These are phyloP conservation scores for Idris sp. DNA, from an alignment of 1,140 invertebrate genomes.

Conservation along the genomic window DNA sequence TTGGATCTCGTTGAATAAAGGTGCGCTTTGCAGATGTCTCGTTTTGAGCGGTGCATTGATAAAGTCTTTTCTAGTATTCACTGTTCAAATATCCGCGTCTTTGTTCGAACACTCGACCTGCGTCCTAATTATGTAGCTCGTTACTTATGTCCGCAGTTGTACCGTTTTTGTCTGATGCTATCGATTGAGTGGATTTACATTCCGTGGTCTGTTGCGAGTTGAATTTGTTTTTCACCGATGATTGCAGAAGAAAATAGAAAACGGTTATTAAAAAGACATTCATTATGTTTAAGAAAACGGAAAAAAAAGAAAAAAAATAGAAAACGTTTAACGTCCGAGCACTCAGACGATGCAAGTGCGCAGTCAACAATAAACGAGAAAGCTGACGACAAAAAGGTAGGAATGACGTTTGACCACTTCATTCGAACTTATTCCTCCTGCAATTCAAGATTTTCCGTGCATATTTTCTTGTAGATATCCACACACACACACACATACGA, in stretches of 20 bases:
- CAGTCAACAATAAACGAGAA: conserved; percentile 25
- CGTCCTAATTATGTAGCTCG: conserved; percentile 45
- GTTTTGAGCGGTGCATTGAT: conserved; percentile 33
- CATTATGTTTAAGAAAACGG: conserved; percentile 17
- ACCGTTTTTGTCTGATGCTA: conserved; percentile 27
- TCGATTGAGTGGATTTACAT: conserved; percentile 40
- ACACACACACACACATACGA: no score
- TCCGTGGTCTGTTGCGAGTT: conserved; percentile 3
- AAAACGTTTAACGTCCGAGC: conserved; percentile 9
- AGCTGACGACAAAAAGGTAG: conserved; percentile 23
- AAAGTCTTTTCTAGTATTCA: conserved; percentile 32
- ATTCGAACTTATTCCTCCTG: conserved; percentile 12
- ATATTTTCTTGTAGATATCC: conserved; percentile 27
- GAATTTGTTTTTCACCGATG: conserved; percentile 7
- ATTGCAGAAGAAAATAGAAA: conserved; percentile 27
- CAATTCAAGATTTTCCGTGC: conserved; percentile 35
- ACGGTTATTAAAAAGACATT: conserved; percentile 33
- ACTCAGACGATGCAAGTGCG: no score
- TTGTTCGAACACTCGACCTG: conserved; percentile 7
- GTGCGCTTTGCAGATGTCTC: conserved; percentile 67
- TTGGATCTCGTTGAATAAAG: conserved; percentile 68
- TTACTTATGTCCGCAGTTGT: conserved; percentile 36
- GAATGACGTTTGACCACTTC: conserved; percentile 43
- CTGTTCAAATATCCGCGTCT: conserved; percentile 32
- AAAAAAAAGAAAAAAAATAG: conserved; percentile 32